phyloP scores from a whole-genome alignment of 2,797 vertebrate species.

The Siniperca undulata region DNA sequence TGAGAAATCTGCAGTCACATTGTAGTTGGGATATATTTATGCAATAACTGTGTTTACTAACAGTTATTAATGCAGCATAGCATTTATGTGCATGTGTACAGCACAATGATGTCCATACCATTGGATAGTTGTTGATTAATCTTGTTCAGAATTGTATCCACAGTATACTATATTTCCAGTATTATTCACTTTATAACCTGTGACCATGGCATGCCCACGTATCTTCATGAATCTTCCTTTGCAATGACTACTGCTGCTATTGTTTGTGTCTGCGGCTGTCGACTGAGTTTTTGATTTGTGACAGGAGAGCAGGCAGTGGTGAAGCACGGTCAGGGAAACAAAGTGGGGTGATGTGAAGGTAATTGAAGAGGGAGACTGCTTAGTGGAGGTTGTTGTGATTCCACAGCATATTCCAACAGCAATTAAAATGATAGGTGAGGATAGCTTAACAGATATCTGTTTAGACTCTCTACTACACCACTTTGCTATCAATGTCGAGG shows the following conservation, averaged over 20 bases:
- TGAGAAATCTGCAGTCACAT: conserved; percentile 3
- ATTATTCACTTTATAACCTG: conserved; percentile 40
- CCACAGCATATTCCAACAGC: conserved; percentile 36
- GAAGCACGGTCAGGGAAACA: conserved; percentile 56
- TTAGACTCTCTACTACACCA: conserved; percentile 36
- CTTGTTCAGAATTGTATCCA: conserved; percentile 1
- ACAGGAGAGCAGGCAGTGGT: conserved; percentile 53
- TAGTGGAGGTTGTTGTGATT: conserved; percentile 30
- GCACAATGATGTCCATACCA: neutral
- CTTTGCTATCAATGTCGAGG: conserved; percentile 12
- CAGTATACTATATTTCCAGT: conserved; percentile 4
- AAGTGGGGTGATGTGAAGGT: conserved; percentile 57
- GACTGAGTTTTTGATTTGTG: conserved; percentile 63
- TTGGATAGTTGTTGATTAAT: neutral
- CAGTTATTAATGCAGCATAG: neutral
- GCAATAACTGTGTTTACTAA: neutral
- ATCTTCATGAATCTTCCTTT: conserved; percentile 36
- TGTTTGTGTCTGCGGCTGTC: conserved; percentile 57
- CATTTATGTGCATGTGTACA: neutral
- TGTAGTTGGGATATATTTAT: conserved; percentile 2
- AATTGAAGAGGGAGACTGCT: conserved; percentile 53
- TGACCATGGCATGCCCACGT: conserved; percentile 13
- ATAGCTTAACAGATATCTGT: conserved; percentile 24
- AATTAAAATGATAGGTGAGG: conserved; percentile 58
- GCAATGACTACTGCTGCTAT: conserved; percentile 42